Percentiles rank a stretch among this genome's conserved stretches.
These are phyloP conservation scores for Cybosia mesomella DNA, from an alignment of 2,888 invertebrate species.

Conservation along the genomic window DNA sequence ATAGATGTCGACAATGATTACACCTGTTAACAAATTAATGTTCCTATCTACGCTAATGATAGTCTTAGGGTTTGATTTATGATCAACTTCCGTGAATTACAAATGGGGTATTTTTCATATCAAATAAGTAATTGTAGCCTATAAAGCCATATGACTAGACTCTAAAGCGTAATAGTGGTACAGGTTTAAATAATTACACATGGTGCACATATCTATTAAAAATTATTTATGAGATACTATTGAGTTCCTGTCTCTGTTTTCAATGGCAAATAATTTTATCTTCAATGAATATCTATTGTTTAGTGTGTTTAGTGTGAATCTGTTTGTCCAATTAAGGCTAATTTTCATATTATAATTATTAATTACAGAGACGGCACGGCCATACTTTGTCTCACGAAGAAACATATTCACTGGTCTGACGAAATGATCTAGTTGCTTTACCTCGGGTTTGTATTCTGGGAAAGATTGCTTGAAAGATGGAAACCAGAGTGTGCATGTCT, in stretches of 20 bases:
- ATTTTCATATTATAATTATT: slow-evolving; percentile 2
- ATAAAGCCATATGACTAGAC: slow-evolving; percentile 1
- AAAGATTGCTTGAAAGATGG: background rate
- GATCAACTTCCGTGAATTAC: slow-evolving; percentile 37
- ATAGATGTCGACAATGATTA: slow-evolving; percentile 27
- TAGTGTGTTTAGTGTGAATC: no score
- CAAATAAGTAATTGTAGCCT: slow-evolving; percentile 14
- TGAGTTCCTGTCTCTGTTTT: slow-evolving; percentile 1
- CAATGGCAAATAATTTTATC: slow-evolving; percentile 2
- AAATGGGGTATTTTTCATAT: slow-evolving; percentile 21
- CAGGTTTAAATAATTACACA: slow-evolving; percentile 6
- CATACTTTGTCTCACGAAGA: background rate
- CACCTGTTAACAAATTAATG: slow-evolving; percentile 33
- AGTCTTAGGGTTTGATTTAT: slow-evolving; percentile 28
- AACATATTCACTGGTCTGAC: no score
- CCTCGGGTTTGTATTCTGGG: no score
- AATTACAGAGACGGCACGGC: background rate
- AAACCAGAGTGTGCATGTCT: no score
- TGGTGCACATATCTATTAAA: background rate
- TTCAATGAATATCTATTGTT: background rate
- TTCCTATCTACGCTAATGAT: slow-evolving; percentile 34
- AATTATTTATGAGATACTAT: slow-evolving; percentile 5
- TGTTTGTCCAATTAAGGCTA: background rate
- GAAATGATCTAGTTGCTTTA: background rate
- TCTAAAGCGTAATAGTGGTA: background rate